Evolutionary conservation across 2,888 invertebrate genomes (phyloP).

Genomic region (Seira musarum): DNA sequence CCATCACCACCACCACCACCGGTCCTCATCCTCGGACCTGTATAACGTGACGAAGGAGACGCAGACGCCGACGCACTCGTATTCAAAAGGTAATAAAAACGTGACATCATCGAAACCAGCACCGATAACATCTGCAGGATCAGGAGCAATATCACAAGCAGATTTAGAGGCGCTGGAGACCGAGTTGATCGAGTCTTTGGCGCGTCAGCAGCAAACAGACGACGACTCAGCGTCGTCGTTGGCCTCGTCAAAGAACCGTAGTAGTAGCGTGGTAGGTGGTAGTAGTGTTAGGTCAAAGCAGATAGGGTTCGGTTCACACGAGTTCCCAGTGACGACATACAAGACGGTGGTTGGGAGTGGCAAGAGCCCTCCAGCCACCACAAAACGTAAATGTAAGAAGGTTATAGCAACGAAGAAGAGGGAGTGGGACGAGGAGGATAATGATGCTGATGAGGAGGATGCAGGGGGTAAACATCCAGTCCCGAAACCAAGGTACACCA

Average conservation of each 20-base stretch:
- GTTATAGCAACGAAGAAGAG: conserved; percentile 20
- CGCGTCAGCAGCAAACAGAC: not conserved
- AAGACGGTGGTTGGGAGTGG: conserved; percentile 37
- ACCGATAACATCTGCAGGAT: not conserved
- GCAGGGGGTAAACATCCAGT: conserved; percentile 15
- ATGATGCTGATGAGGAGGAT: conserved; percentile 23
- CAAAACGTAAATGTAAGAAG: conserved; percentile 13
- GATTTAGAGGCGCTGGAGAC: conserved; percentile 20
- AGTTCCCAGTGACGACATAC: conserved; percentile 60
- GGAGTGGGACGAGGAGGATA: conserved; percentile 24
- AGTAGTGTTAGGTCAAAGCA: not conserved
- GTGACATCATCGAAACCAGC: too few species aligned
- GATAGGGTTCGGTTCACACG: conserved; percentile 32
- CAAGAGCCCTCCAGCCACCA: conserved; percentile 19
- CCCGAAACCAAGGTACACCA: conserved; percentile 26
- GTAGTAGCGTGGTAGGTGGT: not conserved
- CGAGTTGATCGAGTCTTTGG: conserved; percentile 23
- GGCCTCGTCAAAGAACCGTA: not conserved
- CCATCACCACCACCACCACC: not conserved
- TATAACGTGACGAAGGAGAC: conserved; percentile 20
- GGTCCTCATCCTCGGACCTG: conserved; percentile 6
- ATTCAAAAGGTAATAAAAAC: conserved; percentile 23
- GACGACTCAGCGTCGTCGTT: not conserved
- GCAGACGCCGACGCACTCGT: conserved; percentile 21
- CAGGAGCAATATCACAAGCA: conserved; percentile 39